These are phyloP conservation scores for Phyllostomus hastatus DNA, from an alignment of 2,113 vertebrate species.

Conservation along the genomic window DNA sequence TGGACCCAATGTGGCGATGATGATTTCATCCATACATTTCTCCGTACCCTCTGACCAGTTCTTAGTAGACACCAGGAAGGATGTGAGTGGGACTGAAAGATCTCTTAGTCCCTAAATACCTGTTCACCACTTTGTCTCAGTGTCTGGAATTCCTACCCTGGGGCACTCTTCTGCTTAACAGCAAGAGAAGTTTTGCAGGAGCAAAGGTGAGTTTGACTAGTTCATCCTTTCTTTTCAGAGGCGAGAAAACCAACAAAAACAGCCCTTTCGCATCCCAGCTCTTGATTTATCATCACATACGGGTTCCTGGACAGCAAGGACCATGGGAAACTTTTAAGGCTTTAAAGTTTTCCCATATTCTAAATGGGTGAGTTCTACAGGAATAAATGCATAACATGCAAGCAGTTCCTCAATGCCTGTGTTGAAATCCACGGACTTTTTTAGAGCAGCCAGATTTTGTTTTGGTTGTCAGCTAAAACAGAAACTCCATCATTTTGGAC, in stretches of 20 bases:
- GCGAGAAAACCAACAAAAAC: neutral
- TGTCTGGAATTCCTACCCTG: neutral
- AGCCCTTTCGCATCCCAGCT: neutral
- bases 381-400: neutral
- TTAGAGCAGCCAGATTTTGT: conserved; percentile 53
- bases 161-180: neutral
- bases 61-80: neutral
- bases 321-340: neutral
- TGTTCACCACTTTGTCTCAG: neutral
- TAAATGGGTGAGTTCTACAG: neutral
- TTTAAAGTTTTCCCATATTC: neutral
- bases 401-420: neutral
- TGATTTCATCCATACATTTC: neutral
- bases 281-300: neutral
- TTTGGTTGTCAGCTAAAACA: conserved; percentile 65
- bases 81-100: neutral
- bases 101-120: neutral
- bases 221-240: neutral
- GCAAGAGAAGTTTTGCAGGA: neutral
- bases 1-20: neutral
- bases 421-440: neutral
- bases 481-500: conserved; percentile 54
- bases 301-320: neutral
- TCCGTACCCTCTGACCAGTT: neutral
- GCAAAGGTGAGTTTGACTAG: neutral